phyloP scores from a whole-genome alignment of 2,888 invertebrate species.

The Ariolimax columbianus region DNA sequence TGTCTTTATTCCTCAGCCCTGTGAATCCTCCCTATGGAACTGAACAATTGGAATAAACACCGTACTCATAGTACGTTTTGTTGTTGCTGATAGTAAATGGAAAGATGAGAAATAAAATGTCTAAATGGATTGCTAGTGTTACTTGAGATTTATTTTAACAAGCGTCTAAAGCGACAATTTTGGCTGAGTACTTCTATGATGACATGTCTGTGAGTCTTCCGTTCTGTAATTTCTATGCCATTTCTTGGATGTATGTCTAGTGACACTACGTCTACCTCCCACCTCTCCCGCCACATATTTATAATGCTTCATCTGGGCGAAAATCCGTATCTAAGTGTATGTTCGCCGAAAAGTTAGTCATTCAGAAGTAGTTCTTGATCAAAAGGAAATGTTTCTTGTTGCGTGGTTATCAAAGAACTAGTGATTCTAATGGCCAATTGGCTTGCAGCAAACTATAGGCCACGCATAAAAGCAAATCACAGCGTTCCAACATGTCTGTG shows the following conservation, averaged over 20 bases:
- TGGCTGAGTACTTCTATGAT: neutral
- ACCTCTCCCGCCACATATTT: neutral
- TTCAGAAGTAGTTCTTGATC: neutral
- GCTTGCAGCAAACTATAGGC: too few species aligned
- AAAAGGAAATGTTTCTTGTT: too few species aligned
- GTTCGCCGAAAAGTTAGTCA: neutral
- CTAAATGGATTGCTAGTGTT: neutral
- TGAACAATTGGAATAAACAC: too few species aligned
- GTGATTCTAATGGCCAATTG: too few species aligned
- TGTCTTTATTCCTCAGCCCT: too few species aligned
- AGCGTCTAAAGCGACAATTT: neutral
- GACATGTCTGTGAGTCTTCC: neutral
- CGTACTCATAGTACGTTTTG: too few species aligned
- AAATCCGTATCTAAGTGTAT: too few species aligned
- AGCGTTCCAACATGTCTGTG: too few species aligned
- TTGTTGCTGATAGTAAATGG: too few species aligned
- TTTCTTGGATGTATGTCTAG: neutral
- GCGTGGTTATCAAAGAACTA: too few species aligned
- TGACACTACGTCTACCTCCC: neutral
- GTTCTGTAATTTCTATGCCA: neutral
- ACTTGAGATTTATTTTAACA: neutral
- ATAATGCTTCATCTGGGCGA: neutral
- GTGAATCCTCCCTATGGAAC: too few species aligned
- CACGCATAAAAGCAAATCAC: too few species aligned
- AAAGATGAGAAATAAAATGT: neutral